A percentile compares a stretch with the other conserved stretches of the same genome.
Evolutionary conservation across 2,888 invertebrate genomes (phyloP).

Genomic region (Agrochola litura): DNA sequence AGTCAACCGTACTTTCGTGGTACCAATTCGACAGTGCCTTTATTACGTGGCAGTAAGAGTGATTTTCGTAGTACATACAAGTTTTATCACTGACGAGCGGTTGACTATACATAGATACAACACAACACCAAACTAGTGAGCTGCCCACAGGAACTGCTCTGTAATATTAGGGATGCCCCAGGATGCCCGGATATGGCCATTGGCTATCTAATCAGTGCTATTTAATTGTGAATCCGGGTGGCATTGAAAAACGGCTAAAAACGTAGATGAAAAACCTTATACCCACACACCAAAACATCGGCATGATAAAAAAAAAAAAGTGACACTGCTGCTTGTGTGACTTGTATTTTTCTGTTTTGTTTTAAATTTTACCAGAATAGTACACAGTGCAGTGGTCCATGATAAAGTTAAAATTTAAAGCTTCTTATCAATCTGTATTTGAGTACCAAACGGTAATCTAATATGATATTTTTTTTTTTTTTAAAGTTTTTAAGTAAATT

Average conservation of each 20-base stretch:
- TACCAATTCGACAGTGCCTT: background rate
- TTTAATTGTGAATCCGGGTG: background rate
- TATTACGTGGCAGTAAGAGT: background rate
- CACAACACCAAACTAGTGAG: background rate
- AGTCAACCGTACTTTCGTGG: too few relatives aligned
- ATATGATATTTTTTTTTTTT: background rate
- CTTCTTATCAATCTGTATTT: background rate
- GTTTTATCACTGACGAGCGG: background rate
- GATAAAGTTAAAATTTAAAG: slow-evolving; percentile 26
- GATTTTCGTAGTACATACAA: too few relatives aligned
- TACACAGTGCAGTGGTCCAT: slow-evolving; percentile 25
- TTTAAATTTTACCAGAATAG: slow-evolving; percentile 54
- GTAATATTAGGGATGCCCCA: background rate
- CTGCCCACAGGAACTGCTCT: background rate
- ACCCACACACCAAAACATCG: slow-evolving; percentile 3
- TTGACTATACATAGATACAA: background rate
- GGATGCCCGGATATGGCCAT: background rate
- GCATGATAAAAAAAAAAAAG: background rate
- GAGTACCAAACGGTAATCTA: slow-evolving; percentile 38
- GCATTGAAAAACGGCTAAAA: background rate
- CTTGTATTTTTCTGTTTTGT: slow-evolving; percentile 67
- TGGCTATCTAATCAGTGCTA: background rate
- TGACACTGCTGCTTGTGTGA: slow-evolving; percentile 54
- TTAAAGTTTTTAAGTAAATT: background rate
- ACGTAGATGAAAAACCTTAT: background rate